These are phyloP conservation scores for Cistogaster globosa DNA, from an alignment of 2,888 invertebrate species.

Conservation along the genomic window DNA sequence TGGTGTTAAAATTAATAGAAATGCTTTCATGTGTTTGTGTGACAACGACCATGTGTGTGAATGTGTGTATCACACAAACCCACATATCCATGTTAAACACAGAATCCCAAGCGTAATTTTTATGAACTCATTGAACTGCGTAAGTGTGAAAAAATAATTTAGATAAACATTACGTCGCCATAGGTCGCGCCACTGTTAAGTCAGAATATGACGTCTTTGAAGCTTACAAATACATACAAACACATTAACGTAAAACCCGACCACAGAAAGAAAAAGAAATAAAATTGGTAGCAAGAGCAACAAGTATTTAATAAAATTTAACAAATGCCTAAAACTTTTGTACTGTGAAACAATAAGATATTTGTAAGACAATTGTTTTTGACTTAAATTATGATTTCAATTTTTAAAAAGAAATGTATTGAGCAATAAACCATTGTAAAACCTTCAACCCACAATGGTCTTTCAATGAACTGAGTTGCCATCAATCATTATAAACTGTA, in stretches of 20 bases:
- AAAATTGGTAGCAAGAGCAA: slow-evolving; percentile 48
- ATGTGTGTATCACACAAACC: slow-evolving; percentile 8
- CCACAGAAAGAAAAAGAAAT: neutral
- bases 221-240: neutral
- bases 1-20: slow-evolving; percentile 35
- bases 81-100: slow-evolving; percentile 66
- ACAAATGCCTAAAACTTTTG: slow-evolving; percentile 1
- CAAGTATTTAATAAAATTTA: slow-evolving; percentile 58
- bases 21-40: neutral
- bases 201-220: slow-evolving; percentile 62
- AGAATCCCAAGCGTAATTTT: slow-evolving; percentile 83
- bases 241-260: neutral
- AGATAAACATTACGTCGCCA: slow-evolving; percentile 82
- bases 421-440: no score
- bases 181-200: slow-evolving; percentile 73
- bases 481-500: no score
- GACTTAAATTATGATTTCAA: no score
- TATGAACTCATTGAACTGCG: slow-evolving; percentile 83
- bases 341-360: neutral
- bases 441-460: no score
- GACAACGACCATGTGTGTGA: neutral
- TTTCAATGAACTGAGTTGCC: no score
- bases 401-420: no score
- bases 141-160: slow-evolving; percentile 83
- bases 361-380: neutral